phyloP scores from a whole-genome alignment of 2,888 invertebrate species.

The Suillia variegata region DNA sequence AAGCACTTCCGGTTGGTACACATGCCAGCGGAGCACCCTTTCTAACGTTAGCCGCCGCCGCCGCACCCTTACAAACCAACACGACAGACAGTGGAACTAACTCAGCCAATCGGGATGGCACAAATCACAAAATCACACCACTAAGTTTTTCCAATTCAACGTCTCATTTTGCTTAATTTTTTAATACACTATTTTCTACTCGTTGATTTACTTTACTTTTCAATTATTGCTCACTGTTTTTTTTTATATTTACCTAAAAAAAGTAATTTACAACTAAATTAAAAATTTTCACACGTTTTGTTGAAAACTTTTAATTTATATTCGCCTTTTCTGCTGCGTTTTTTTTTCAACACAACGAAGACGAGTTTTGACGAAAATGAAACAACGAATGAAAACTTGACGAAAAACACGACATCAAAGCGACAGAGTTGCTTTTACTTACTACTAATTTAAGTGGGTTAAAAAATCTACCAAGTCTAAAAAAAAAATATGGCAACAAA shows the following conservation, averaged over 20 bases:
- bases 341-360: no score
- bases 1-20: neutral
- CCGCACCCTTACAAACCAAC: no score
- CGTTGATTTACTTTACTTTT: no score
- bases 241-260: neutral
- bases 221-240: neutral
- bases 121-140: neutral
- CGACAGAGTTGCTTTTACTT: no score
- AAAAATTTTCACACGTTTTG: neutral
- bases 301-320: neutral
- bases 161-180: neutral
- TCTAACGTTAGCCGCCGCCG: neutral
- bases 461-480: no score
- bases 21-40: neutral
- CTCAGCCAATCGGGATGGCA: neutral
- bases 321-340: neutral
- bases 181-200: no score
- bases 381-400: no score
- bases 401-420: no score
- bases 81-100: no score
- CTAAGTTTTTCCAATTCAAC: neutral
- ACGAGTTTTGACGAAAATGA: no score
- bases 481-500: no score
- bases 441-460: no score
- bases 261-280: neutral